phyloP scores from a whole-genome alignment of 2,888 invertebrate species.

The Cosmopolites sordidus region DNA sequence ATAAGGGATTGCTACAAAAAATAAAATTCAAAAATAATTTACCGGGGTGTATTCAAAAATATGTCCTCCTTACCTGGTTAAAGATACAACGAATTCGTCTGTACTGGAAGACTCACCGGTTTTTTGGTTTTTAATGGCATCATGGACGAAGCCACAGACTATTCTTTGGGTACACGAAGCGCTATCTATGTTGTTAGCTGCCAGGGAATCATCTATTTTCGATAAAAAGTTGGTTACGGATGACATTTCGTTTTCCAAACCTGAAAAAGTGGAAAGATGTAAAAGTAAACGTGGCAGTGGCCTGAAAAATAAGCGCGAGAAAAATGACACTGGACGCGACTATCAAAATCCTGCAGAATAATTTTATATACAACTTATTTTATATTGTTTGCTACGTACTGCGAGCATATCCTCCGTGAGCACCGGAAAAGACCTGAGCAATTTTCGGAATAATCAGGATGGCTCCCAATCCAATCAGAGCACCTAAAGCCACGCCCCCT shows the following conservation, averaged over 20 bases:
- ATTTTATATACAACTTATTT: no score
- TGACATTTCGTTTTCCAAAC: constrained; percentile 46
- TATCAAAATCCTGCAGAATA: no score
- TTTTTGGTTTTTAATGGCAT: constrained; percentile 62
- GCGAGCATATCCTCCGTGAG: constrained; percentile 61
- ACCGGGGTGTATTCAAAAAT: neutral
- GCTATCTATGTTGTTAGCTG: constrained; percentile 67
- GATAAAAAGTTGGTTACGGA: constrained; percentile 62
- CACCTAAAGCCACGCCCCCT: constrained; percentile 76
- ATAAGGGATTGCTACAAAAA: constrained; percentile 60
- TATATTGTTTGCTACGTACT: constrained; percentile 50
- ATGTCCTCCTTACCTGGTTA: constrained; percentile 55
- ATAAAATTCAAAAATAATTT: constrained; percentile 5
- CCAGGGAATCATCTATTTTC: constrained; percentile 62
- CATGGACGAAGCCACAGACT: constrained; percentile 68
- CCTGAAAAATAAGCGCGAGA: no score
- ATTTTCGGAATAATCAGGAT: constrained; percentile 76
- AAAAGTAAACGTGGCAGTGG: no score
- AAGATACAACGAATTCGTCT: constrained; percentile 58
- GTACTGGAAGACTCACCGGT: constrained; percentile 61
- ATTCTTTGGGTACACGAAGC: constrained; percentile 67
- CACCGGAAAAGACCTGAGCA: constrained; percentile 63
- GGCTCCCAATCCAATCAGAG: constrained; percentile 75
- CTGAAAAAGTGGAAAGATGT: constrained; percentile 33
- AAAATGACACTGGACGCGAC: no score